Evolutionary conservation across 2,113 vertebrate genomes (phyloP).

Genomic region (Pseudolaguvia tuberculata): DNA sequence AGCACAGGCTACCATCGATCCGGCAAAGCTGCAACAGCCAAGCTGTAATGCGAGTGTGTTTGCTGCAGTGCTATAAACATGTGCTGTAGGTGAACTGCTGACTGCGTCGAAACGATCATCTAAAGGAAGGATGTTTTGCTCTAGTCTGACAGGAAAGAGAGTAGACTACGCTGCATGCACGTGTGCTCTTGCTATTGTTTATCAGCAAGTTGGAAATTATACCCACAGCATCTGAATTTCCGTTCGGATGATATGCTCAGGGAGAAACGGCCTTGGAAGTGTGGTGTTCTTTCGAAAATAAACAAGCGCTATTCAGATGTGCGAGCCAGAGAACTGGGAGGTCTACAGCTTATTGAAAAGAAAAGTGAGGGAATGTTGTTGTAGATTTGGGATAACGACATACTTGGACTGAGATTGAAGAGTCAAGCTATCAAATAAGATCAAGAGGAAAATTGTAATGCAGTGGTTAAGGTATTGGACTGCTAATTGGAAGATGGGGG

Average conservation of each 20-base stretch:
- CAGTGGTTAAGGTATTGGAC: no score
- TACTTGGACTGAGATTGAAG: neutral
- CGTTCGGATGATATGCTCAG: slow-evolving; percentile 30
- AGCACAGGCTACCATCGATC: slow-evolving; percentile 46
- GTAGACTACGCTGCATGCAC: slow-evolving; percentile 47
- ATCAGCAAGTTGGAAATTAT: slow-evolving; percentile 28
- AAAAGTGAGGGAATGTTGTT: neutral
- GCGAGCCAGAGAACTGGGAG: neutral
- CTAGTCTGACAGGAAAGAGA: slow-evolving; percentile 50
- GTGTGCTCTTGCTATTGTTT: slow-evolving; percentile 33
- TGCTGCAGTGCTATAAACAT: neutral
- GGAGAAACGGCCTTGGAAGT: slow-evolving; percentile 13
- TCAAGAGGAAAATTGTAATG: no score
- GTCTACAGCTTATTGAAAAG: neutral
- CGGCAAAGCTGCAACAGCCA: neutral
- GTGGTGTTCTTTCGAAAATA: slow-evolving; percentile 6
- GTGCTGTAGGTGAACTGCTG: slow-evolving; percentile 52
- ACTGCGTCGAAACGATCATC: slow-evolving; percentile 55
- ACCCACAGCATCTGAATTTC: slow-evolving; percentile 35
- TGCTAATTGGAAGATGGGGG: no score
- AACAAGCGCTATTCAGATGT: neutral
- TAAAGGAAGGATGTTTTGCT: slow-evolving; percentile 67
- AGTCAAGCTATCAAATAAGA: no score
- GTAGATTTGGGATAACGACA: neutral
- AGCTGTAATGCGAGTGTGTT: slow-evolving; percentile 19